Evolutionary conservation across 2,797 vertebrate species (phyloP), one percentile per base, ranked within the genome.

Genomic region (Scleropages formosus): DNA sequence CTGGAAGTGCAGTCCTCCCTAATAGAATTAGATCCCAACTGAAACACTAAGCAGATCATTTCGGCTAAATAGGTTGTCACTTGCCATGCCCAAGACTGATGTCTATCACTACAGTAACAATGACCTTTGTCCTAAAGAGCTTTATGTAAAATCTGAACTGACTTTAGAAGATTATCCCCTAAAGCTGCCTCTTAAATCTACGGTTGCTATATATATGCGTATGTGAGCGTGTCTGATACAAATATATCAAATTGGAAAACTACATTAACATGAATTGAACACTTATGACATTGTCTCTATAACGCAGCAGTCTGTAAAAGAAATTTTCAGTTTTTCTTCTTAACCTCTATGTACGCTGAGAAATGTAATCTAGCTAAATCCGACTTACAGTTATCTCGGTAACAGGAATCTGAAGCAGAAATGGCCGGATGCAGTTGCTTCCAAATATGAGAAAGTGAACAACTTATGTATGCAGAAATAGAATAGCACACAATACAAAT

Each of bases 111-210:
- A 85, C 87, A 85, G 77, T 79, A 83, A 77, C 27, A 80, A 78
- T 86, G 88, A 89, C 90, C 90, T 91, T 84, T 90, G 85, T 85
- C 84, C 82, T 84, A 87, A 90, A 91, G 90, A 90, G 87, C 84
- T 83, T 92, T 91, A 89, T 85, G 83, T 79, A 92, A 93, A 93
- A 91, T 90, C 87, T 84, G 81, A 85, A 87, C 84, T 86, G 87
- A 89, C 87, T 93, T 90, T 88, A 85, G 80, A 77, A 87, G 92
- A 90, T 93, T 91, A 93, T 90, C 88, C 86, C 79, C 84, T 83
- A 84, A 83, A 83, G 77, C 78, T 83, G 78, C 80, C 65, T 80
- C 85, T 83, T 87, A 90, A 90, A 88, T 86, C 88, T 85, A 89
- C 90, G 93, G 90, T 92, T 87, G 86, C 72, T 79, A 80, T 83